phyloP scores from a whole-genome alignment of 2,113 vertebrate genomes.

The Zosterops lateralis region DNA sequence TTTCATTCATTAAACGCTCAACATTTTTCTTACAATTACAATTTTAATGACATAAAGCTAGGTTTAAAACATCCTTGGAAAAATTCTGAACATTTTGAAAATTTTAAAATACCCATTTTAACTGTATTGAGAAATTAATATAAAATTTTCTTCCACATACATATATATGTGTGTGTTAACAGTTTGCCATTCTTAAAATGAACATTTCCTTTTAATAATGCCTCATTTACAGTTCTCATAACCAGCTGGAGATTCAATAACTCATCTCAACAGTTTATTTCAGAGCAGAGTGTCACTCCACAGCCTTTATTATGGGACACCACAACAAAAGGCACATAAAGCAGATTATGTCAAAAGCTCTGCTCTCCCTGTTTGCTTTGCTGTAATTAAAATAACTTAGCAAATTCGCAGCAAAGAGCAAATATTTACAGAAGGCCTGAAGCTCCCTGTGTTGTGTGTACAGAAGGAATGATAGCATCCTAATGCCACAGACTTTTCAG shows the following conservation, averaged over 20 bases:
- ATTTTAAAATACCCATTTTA: not conserved
- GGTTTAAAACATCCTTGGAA: not conserved
- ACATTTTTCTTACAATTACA: not conserved
- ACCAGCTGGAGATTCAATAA: not conserved
- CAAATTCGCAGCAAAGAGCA: conserved; percentile 1
- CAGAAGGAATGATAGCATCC: not conserved
- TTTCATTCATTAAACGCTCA: not conserved
- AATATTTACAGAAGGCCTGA: not conserved
- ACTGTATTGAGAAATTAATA: not conserved
- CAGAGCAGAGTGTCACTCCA: not conserved
- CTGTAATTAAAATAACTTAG: not conserved
- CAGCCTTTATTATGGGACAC: not conserved
- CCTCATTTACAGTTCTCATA: not conserved
- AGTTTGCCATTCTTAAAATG: not conserved
- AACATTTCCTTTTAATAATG: not conserved
- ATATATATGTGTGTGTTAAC: not conserved
- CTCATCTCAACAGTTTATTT: not conserved
- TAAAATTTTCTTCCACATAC: not conserved
- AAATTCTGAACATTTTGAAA: not conserved
- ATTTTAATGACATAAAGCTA: not conserved
- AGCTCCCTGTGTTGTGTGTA: not conserved
- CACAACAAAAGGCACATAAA: not conserved
- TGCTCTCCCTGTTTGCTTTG: not conserved
- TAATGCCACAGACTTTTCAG: not conserved
- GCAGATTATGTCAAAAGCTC: not conserved